These are phyloP conservation scores for Gallinago undulata DNA, from an alignment of 2,113 vertebrate species.

Conservation along the genomic window DNA sequence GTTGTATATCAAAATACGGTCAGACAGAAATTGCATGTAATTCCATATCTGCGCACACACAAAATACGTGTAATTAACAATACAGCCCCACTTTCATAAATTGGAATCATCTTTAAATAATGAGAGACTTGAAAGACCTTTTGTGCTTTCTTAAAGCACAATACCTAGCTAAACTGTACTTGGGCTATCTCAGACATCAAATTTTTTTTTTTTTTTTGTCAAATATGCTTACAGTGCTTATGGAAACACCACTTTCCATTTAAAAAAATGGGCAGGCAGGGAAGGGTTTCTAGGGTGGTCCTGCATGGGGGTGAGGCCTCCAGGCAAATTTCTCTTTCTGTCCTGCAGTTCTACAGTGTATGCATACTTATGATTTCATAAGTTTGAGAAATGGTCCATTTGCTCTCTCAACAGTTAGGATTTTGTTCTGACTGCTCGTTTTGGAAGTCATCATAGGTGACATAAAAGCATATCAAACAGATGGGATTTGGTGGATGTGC, in stretches of 20 bases:
- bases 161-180: background rate
- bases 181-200: background rate
- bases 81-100: background rate
- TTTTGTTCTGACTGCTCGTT: background rate
- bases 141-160: background rate
- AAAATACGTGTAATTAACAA: background rate
- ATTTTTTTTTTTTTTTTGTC: background rate
- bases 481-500: background rate
- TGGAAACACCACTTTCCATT: background rate
- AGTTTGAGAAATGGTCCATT: background rate
- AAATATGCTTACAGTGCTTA: background rate
- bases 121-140: background rate
- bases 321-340: background rate
- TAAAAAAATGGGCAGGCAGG: background rate
- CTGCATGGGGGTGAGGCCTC: background rate
- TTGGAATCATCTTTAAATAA: background rate
- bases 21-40: background rate
- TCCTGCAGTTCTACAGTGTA: background rate
- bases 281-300: background rate
- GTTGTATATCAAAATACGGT: background rate
- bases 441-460: background rate
- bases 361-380: background rate
- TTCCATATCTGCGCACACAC: background rate
- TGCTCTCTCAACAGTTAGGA: background rate
- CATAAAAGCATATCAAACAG: background rate